A percentile compares a stretch with the other conserved stretches of the same genome.
Conservation (phyloP, 2,113 vertebrate species). For the Corydoras maculifer region DNA sequence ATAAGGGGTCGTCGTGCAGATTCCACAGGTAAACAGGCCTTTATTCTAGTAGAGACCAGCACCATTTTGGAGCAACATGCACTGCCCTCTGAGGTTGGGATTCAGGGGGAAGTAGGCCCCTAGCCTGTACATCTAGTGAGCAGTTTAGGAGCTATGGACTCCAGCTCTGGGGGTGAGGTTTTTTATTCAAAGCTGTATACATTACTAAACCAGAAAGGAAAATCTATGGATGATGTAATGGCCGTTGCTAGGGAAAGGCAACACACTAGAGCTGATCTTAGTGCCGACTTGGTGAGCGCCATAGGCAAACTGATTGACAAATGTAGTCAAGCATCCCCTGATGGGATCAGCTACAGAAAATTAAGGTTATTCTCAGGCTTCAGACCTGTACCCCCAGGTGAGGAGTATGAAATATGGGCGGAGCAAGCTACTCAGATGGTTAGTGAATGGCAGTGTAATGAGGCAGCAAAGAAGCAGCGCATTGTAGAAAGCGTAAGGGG, state of each 20-base stretch:
- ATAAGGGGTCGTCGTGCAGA: conserved; percentile 3
- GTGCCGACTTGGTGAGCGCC: too few species aligned
- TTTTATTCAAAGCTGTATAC: too few species aligned
- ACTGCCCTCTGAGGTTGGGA: too few species aligned
- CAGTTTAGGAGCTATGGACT: too few species aligned
- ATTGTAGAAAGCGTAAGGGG: conserved; percentile 30
- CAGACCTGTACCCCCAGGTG: conserved; percentile 20
- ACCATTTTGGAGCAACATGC: too few species aligned
- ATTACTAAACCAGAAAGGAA: too few species aligned
- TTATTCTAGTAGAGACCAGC: too few species aligned
- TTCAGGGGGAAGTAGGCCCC: conserved; percentile 19
- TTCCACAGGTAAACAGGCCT: too few species aligned
- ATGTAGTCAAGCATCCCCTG: conserved; percentile 14
- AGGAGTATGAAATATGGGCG: conserved; percentile 33
- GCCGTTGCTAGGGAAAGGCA: too few species aligned
- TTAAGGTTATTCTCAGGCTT: conserved; percentile 30
- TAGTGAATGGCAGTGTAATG: conserved; percentile 32
- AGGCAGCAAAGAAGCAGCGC: conserved; percentile 23
- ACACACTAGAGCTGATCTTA: too few species aligned
- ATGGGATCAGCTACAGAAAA: conserved; percentile 24
- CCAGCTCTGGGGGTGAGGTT: background rate
- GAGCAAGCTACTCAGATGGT: conserved; percentile 26
- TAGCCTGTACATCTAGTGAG: conserved; percentile 17
- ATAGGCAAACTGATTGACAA: conserved; percentile 24
- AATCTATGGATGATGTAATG: too few species aligned